Percentiles rank a stretch among this genome's conserved stretches.
These are phyloP conservation scores for Dynastes maya DNA, from an alignment of 2,888 invertebrate species.

Conservation along the genomic window DNA sequence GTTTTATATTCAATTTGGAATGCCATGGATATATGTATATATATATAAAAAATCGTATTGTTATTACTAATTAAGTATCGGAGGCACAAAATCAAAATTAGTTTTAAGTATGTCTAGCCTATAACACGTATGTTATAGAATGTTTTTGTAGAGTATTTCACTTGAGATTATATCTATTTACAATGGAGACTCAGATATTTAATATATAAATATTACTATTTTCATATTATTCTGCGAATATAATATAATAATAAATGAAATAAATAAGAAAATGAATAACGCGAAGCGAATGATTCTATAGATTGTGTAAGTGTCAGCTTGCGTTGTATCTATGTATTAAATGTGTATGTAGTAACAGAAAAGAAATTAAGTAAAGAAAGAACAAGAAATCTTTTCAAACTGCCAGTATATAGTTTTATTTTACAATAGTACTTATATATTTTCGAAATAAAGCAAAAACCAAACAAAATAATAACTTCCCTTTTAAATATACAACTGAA, in stretches of 20 bases:
- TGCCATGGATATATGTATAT: slow-evolving; percentile 1
- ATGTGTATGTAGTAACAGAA: slow-evolving; percentile 59
- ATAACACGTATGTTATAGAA: slow-evolving; percentile 66
- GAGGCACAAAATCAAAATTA: slow-evolving; percentile 69
- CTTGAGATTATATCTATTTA: slow-evolving; percentile 68
- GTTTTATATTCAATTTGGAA: too few species aligned
- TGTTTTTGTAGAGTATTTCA: slow-evolving; percentile 67
- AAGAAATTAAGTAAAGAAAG: slow-evolving; percentile 29
- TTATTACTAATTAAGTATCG: slow-evolving; percentile 60
- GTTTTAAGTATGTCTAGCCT: slow-evolving; percentile 66
- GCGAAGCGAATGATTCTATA: slow-evolving; percentile 55
- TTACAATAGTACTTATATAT: slow-evolving; percentile 50
- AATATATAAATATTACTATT: slow-evolving; percentile 66
- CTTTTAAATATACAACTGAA: slow-evolving; percentile 51
- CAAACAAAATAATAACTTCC: slow-evolving; percentile 17
- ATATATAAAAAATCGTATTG: slow-evolving; percentile 50
- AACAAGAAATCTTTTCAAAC: slow-evolving; percentile 58
- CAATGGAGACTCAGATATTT: slow-evolving; percentile 68
- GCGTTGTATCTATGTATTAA: slow-evolving; percentile 65
- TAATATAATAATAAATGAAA: slow-evolving; percentile 56
- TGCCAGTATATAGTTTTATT: slow-evolving; percentile 57
- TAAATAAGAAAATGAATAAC: slow-evolving; percentile 62
- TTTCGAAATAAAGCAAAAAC: slow-evolving; percentile 48
- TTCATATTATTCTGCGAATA: slow-evolving; percentile 67
- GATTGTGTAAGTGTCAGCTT: slow-evolving; percentile 66